Evolutionary conservation across 2,113 vertebrate species (phyloP).

Genomic region (Hystrix cristata): DNA sequence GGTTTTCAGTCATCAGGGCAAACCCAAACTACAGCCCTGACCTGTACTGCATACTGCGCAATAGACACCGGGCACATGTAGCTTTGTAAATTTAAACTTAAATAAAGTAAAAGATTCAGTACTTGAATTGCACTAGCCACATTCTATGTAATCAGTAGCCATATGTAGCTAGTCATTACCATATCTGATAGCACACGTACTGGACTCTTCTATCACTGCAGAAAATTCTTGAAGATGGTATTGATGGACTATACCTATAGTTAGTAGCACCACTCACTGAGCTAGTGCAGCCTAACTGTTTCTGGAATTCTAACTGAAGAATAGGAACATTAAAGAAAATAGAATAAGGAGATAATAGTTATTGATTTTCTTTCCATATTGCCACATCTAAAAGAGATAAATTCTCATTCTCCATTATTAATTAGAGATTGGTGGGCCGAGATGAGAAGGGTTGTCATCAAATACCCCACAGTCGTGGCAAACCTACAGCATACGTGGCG

Average conservation of each 20-base stretch:
- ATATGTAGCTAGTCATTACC: not conserved
- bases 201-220: not conserved
- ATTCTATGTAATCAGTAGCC: not conserved
- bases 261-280: not conserved
- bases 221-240: not conserved
- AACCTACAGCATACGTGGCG: not conserved
- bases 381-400: not conserved
- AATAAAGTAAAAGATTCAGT: not conserved
- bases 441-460: not conserved
- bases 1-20: not conserved
- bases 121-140: not conserved
- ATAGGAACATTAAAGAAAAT: not conserved
- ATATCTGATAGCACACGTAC: not conserved
- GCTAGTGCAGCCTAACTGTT: not conserved
- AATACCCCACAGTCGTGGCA: not conserved
- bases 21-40: not conserved
- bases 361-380: not conserved
- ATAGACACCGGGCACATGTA: not conserved
- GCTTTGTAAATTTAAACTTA: not conserved
- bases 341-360: not conserved
- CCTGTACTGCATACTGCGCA: fast-evolving
- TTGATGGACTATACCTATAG: fast-evolving
- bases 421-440: not conserved
- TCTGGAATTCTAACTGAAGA: not conserved
- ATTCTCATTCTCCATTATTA: not conserved